Evolutionary conservation across 2,888 invertebrate species (phyloP), one percentile per base, ranked within the genome.

Genomic region (Ectobius pallidus): DNA sequence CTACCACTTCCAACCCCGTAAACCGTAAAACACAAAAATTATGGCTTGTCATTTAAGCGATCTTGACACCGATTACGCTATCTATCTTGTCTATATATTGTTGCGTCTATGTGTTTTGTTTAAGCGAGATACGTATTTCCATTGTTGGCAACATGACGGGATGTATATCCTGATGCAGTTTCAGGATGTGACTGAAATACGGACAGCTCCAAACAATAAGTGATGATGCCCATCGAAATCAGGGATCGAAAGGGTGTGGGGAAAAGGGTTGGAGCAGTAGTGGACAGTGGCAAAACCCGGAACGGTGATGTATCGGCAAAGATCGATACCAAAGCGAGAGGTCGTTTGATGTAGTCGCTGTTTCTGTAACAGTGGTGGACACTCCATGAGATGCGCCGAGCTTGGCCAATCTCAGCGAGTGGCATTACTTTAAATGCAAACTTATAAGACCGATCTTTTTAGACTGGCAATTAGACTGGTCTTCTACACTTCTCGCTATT

Each of bases 261-360:
- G 68, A 30, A 27, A 49, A 32, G 49, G 49, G 22, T 27, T 30
- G 52, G 49, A 52, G 68, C 18, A 25, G 44, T 44, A 68, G 30
- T 49, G 68, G 68, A 52, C 68, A 67, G 16, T 44, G 22, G 67
- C 67, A 67, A 67, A 67, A 67, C 44, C 67, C 30, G 49, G 39
- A 58, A 39, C 49, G 67, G 58, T 61, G 69, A 71, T 73, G 68
- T 73, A 73, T 71, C 67, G 73, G 63, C 44, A 44, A 61, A 68
- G 70, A 73, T 73, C 73, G 73, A 73, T 73, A 73, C 55, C 42
- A 22, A 42, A 58, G 70, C 70, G 70, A 73, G 67, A 73, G 73
- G 73, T 73, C 70, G 68, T 70, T 70, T 39, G 67, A 42, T 67
- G 46, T 22, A 65, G 39, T n/a, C 46, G 11, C 46, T n/a, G 46